Evolutionary conservation across 2,797 vertebrate genomes (phyloP), one percentile per base, ranked within the genome.

Genomic region (Trematomus bernacchii): DNA sequence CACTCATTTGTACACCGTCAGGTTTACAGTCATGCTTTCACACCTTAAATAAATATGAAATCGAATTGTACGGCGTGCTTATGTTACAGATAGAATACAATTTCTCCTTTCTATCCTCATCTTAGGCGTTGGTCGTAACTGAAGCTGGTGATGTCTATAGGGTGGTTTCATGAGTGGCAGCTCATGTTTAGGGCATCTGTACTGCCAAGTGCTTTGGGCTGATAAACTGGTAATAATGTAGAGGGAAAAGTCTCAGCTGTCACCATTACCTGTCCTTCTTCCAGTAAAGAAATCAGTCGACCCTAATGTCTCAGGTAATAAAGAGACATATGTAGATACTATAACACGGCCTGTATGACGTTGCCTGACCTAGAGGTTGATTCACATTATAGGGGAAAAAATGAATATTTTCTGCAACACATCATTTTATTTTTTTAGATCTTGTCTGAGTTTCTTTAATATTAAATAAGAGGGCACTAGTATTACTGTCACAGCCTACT

Each of bases 1-100:
- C 54, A 46, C 57, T 53, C 67, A 82, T 79, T 75, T 6, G 46
- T 57, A 77, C 72, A 69, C 62, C 27, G 1, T 65, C 61, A 43
- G 51, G 47, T 63, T 76, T 65, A 70, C 60, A 68, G 54, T 50
- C 48, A 18, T n/a, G 52, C 61, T 72, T 65, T 68, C 48, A 60
- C 68, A 73, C 37, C 46, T 19, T 37, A 50, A 71, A 71, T 46
- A 48, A n/a, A 43, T 47, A 53, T 1, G 0, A 33, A 57, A 37
- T 43, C 0, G 7, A 23, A 59, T 47, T 42, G 60, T 66, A 67
- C 4, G 27, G 14, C 52, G 44, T 12, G 37, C 66, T 68, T 42
- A 33, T 66, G 55, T 37, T 40, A 77, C 33, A 73, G 47, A 70
- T 10, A n/a, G 14, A 63, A 66, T 44, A 3, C 5, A 5, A 23